Evolutionary conservation across 1,140 invertebrate species (phyloP), one percentile per base, ranked within the genome.

Genomic region (Nymphalis io): DNA sequence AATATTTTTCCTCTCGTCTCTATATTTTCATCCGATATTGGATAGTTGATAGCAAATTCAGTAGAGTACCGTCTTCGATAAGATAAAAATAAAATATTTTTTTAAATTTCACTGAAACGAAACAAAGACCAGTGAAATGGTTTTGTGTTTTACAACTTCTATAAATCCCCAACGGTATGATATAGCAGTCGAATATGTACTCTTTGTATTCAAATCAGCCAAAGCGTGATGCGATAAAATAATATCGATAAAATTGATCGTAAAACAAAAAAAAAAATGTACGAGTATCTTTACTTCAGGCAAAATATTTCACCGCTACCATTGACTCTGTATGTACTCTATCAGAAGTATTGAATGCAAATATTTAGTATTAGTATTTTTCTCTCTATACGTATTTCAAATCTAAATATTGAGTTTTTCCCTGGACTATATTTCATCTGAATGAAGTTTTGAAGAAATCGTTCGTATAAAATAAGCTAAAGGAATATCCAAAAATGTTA

Each of bases 121-220:
- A 61, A 61, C 60, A 61, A 61, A 61, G 44, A 46, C 20, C 48
- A 27, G 60, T 13, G 44, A 61, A 61, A 61, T 23, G 33, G 18
- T 61, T 61, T 61, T 10, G 46, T 61, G 44, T 61, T 60, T 60
- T 46, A 61, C 40, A 42, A 46, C 21, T 46, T 18, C 27, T 21
- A 48, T 67, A 67, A 67, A 67, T 67, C 60, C 40, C 27, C 23
- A 66, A 66, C 42, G 57, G 40, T 44, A 66, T 58, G 13, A 40
- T 23, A 27, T 40, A 64, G 33, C 42, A 18, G 53, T 38, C 40
- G 27, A 59, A 66, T 58, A 58, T 59, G 42, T 59, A 59, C 46
- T 60, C 55, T 67, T 67, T 67, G 42, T 60, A 67, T 39, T 59
- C 27, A 38, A 60, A 67, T 23, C 44, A 61, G 21, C 60, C n/a